Conservation (phyloP, 2,888 invertebrate genomes). For the Aproaerema taeniolella region DNA sequence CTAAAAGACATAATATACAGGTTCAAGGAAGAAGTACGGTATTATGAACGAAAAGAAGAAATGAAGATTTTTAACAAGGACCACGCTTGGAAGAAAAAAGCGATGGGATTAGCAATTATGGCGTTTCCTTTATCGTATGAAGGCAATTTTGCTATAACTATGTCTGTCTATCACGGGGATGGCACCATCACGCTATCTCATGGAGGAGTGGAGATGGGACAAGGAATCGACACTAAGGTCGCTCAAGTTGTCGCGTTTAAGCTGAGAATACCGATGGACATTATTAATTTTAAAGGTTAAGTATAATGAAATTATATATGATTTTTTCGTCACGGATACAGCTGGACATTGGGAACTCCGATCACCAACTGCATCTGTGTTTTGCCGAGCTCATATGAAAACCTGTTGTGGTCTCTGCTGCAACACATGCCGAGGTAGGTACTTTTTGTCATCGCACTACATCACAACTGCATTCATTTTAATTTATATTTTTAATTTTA, state of each 20-base stretch:
- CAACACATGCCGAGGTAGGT: too few species aligned
- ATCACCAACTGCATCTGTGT: too few species aligned
- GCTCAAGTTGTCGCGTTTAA: conserved; percentile 84
- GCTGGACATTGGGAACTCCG: too few species aligned
- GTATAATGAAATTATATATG: too few species aligned
- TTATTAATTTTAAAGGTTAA: conserved; percentile 65
- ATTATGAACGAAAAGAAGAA: conserved; percentile 62
- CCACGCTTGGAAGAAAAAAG: conserved; percentile 87
- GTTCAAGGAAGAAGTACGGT: conserved; percentile 76
- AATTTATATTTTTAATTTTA: too few species aligned
- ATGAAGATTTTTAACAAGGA: conserved; percentile 76
- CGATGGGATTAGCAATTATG: conserved; percentile 79
- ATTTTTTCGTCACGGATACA: too few species aligned
- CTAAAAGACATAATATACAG: conserved; percentile 73
- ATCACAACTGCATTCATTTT: too few species aligned
- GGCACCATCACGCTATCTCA: conserved; percentile 82
- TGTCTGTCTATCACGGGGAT: conserved; percentile 82
- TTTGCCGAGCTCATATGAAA: too few species aligned
- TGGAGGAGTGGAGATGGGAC: conserved; percentile 85
- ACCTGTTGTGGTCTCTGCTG: too few species aligned
- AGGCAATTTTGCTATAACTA: conserved; percentile 75
- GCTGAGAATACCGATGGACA: conserved; percentile 81
- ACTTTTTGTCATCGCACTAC: too few species aligned
- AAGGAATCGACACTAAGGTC: conserved; percentile 83
- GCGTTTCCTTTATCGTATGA: conserved; percentile 75